These are phyloP conservation scores for Hiodon alosoides DNA, from an alignment of 2,113 vertebrate species.

Conservation along the genomic window DNA sequence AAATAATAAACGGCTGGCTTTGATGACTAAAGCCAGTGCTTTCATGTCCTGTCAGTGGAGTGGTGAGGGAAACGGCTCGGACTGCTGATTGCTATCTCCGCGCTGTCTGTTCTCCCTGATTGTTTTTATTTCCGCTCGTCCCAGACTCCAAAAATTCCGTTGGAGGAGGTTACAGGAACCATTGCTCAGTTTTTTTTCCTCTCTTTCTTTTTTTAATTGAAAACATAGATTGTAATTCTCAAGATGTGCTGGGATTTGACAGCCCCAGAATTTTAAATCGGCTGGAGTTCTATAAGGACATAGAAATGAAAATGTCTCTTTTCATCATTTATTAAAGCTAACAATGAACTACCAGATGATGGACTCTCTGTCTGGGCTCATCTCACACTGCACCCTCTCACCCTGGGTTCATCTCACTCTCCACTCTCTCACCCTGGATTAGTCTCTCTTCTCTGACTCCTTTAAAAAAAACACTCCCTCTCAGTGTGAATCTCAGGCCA, in stretches of 20 bases:
- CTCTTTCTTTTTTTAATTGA: neutral
- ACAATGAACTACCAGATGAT: neutral
- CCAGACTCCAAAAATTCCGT: neutral
- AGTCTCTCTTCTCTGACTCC: neutral
- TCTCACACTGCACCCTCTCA: neutral
- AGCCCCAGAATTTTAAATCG: neutral
- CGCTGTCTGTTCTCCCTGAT: constrained; percentile 14
- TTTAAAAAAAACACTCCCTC: too few species aligned
- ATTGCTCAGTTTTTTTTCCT: neutral
- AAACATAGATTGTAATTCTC: neutral
- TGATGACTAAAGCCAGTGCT: constrained; percentile 23
- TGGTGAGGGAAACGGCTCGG: constrained; percentile 8
- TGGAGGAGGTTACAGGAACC: neutral
- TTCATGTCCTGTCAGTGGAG: constrained; percentile 6
- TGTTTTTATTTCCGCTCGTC: neutral
- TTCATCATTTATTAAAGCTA: constrained; percentile 2
- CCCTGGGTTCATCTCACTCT: neutral
- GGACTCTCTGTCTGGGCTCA: neutral
- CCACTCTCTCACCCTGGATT: neutral
- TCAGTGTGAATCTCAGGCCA: too few species aligned
- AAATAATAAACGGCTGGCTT: constrained; percentile 8
- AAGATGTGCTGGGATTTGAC: constrained; percentile 6
- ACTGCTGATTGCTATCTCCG: neutral
- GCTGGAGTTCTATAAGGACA: neutral
- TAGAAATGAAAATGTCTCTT: neutral